Evolutionary conservation across 2,888 invertebrate genomes (phyloP), one percentile per base, ranked within the genome.

Genomic region (Chymomyza procnemis): DNA sequence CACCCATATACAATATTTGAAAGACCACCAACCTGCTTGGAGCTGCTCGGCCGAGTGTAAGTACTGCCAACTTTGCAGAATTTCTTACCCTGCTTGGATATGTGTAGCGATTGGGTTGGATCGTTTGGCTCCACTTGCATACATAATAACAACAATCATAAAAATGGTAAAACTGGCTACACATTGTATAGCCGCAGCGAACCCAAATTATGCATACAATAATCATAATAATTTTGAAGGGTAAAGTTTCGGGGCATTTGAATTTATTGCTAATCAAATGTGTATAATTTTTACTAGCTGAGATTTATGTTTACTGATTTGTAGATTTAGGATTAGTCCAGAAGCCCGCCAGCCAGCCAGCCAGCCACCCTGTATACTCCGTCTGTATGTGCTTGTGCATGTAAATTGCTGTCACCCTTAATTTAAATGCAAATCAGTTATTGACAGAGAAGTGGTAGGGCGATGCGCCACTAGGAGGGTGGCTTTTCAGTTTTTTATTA

Each of bases 81-180:
- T 18, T 68, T 63, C 22, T 8, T 6, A 14, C 54, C 18, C 21
- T 12, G 22, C 9, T 18, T 19, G 21, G 52, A n/a, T n/a, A n/a
- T n/a, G 50, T 47, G 47, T 8, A 5, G 21, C 4, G 55, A 55
- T 12, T 0, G 26, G 26, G 26, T 1, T 22, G 61, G 61, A 26
- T 48, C 50, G 41, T 62, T 48, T 34, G 55, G 21, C 67, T 63
- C 56, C 30, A 4, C 50, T 60, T 79, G 84, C 77, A 74, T 86
- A 82, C 85, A 81, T 81, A 85, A 83, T 81, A 75, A 73, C 79
- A 76, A 80, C 79, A 76, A 80, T 84, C 79, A 86, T 84, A 83
- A 86, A 80, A 85, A 70, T 66, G 67, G 63, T 30, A 63, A 64
- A 58, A 66, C 61, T 50, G 56, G 64, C 34, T 41, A 41, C 34